Percentiles rank a stretch among this genome's conserved stretches.
Evolutionary conservation across 2,888 invertebrate species (phyloP).

Genomic region (Drosophila prolongata): DNA sequence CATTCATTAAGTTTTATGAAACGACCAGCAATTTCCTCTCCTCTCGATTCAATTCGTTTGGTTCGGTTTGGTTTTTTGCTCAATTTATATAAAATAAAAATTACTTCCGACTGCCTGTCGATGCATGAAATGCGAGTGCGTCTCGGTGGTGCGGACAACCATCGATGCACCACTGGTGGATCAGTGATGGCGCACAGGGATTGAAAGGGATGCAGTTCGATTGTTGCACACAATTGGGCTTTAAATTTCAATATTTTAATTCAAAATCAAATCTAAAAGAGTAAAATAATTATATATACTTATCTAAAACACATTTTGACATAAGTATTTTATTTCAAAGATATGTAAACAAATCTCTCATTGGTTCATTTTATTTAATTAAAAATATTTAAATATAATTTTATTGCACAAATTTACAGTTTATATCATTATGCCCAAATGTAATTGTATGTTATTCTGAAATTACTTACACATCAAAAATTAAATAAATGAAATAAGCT

Average conservation of each 20-base stretch:
- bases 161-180: constrained; percentile 4
- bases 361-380: not conserved
- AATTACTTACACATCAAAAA: not conserved
- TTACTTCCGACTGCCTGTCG: constrained; percentile 71
- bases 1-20: constrained; percentile 78
- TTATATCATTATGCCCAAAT: not conserved
- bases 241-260: not conserved
- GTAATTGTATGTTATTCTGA: not conserved
- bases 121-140: constrained; percentile 70
- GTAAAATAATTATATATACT: not conserved
- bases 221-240: not conserved
- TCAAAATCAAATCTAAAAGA: not conserved
- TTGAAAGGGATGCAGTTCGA: constrained; percentile 1
- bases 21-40: constrained; percentile 68
- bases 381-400: not conserved
- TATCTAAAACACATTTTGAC: too few relatives aligned
- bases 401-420: not conserved
- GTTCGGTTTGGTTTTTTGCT: constrained; percentile 50
- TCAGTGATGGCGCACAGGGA: constrained; percentile 16
- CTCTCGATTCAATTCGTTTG: constrained; percentile 41
- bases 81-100: constrained; percentile 79
- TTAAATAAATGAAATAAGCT: not conserved
- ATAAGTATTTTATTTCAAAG: too few relatives aligned
- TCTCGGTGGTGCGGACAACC: constrained; percentile 15
- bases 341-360: too few relatives aligned